Base-by-base conservation (phyloP, 2,797 vertebrate genomes). In the Aselliscus stoliczkanus region DNA sequence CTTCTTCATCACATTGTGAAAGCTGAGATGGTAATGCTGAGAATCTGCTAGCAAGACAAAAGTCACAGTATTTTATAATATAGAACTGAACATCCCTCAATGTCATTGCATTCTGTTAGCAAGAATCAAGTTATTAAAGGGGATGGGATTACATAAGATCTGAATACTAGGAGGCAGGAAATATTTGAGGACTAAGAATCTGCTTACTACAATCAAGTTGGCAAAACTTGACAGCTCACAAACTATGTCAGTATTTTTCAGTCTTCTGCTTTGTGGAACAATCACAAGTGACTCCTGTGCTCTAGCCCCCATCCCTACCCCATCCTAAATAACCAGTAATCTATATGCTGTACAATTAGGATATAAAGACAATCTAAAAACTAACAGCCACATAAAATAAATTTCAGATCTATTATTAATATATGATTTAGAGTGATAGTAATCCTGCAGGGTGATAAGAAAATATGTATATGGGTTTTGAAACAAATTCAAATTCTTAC, bases 121-220 rank as follows among this genome's bases (percentile, higher is more conserved):
- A 67, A 95, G 2, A 94, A 85, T 79, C 13, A 73, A 65, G 4
- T 85, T 92, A 76, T n/a, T 39, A 29, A 93, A 79, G 39, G 21
- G 67, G 8, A 44, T 25, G 7, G 2, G 17, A 47, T 47, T 70
- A 25, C 9, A 20, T 80, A 50, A 64, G 44, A 2, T 2, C 37
- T n/a, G 5, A 82, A 47, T 34, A 23, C 4, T 18, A 56, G 58
- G 2, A 82, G 27, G 25, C 34, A 12, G 37, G 10, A 67, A 79
- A n/a, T 52, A 62, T 42, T 44, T 70, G 27, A 23, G 12, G 5
- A 2, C 47, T 7, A 34, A 64, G 20, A 56, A 2, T 65, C 76
- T 72, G 25, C 12, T 70, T 84, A 72, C 39, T 20, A 39, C 9
- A 69, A 18, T 34, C 4, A 83, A 42, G 20, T 62, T 65, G 50